Base-by-base conservation (phyloP, 2,113 vertebrate species). In the Piliocolobus tephrosceles region DNA sequence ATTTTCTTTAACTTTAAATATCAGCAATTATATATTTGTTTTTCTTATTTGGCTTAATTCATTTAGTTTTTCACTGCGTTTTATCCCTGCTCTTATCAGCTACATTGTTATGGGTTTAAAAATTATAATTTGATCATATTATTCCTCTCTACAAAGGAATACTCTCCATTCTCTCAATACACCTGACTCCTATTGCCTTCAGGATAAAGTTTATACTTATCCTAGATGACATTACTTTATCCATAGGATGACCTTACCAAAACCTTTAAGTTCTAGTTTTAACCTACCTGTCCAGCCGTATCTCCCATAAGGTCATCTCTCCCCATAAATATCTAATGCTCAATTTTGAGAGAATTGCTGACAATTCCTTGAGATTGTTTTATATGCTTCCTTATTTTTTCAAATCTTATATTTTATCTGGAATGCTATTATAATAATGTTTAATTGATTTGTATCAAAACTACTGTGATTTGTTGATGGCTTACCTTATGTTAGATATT, bases 111-210 rank as follows among this genome's bases (percentile, higher is more conserved):
- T 61, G 30, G 9, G 35, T 86, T 80, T 30, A 25, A 50, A 57
- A 58, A 68, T 66, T 40, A 38, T 52, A 35, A 90, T 58, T 12
- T 50, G 3, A 82, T 76, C 8, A 73, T 84, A 68, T 90, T 61
- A 70, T 17, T 86, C 0, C 30, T 45, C 22, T 96, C 12, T 16
- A 76, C 79, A 40, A 75, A 75, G 73, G n/a, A n/a, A n/a, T n/a
- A n/a, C n/a, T n/a, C n/a, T n/a, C 2, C 25, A 81, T 57, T 4
- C 20, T 45, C 2, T 30, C 20, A 73, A 35, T 58, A n/a, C 1
- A 50, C 7, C 5, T 2, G 23, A 64, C 4, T 1, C 7, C 50
- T 83, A 2, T 40, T 88, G 17, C 2, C 14, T 72, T 6, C 1
- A 88, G n/a, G 11, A 50, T 52, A 88, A n/a, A 83, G 22, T n/a